Evolutionary conservation across 1,140 invertebrate genomes (phyloP).

Genomic region (silkworm (Bombyx mori)): DNA sequence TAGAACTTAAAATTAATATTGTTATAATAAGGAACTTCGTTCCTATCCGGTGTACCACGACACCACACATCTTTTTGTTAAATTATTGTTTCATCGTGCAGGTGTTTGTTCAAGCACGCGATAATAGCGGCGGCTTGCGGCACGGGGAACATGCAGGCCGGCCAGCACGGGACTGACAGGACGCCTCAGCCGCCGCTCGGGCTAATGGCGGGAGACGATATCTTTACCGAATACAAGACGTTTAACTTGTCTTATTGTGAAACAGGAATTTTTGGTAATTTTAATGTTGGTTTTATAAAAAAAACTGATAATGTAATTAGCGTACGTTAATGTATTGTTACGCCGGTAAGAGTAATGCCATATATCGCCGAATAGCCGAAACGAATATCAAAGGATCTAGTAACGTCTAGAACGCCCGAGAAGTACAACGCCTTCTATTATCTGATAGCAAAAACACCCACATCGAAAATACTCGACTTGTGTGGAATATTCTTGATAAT

Average conservation of each 20-base stretch:
- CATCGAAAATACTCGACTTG: too few relatives aligned
- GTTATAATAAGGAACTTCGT: too few relatives aligned
- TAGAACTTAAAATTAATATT: too few relatives aligned
- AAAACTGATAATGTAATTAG: background rate
- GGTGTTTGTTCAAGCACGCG: slow-evolving; percentile 27
- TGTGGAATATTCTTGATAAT: too few relatives aligned
- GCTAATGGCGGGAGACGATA: slow-evolving; percentile 22
- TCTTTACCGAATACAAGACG: slow-evolving; percentile 31
- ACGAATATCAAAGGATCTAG: background rate
- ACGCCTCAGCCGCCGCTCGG: slow-evolving; percentile 33
- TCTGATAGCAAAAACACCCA: too few relatives aligned
- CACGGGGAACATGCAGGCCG: slow-evolving; percentile 20
- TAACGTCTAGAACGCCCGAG: too few relatives aligned
- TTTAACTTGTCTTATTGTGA: slow-evolving; percentile 49
- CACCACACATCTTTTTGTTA: too few relatives aligned
- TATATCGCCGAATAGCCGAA: too few relatives aligned
- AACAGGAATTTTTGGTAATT: slow-evolving; percentile 43
- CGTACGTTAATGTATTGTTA: background rate
- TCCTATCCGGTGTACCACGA: too few relatives aligned
- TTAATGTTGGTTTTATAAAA: background rate
- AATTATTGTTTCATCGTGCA: slow-evolving; percentile 4
- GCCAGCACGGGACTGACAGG: slow-evolving; percentile 31
- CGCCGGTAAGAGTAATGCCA: too few relatives aligned
- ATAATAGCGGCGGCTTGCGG: slow-evolving; percentile 42
- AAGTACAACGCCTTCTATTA: too few relatives aligned